Conservation (phyloP, 2,888 invertebrate species). For the Taphrorychus bicolor region DNA sequence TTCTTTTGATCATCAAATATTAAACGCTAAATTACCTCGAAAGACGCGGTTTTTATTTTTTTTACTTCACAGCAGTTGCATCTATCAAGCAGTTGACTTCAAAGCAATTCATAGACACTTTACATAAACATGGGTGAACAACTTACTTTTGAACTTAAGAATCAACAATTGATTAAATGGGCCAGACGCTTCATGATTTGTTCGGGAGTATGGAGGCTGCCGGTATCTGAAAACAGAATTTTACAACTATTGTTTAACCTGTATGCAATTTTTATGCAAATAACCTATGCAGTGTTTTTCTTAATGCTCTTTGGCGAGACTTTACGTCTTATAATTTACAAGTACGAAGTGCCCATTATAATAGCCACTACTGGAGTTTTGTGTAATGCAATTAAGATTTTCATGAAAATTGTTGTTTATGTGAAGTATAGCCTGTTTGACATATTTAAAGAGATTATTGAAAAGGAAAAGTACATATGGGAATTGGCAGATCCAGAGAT, state of each 20-base stretch:
- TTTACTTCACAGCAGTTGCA: not conserved
- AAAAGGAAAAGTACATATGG: conserved; percentile 11
- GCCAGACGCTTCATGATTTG: conserved; percentile 1
- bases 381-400: conserved; percentile 7
- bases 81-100: not conserved
- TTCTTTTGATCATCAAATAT: not conserved
- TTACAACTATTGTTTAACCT: not conserved
- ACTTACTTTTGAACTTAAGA: not conserved
- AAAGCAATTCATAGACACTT: no score
- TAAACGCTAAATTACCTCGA: not conserved
- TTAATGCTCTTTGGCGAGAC: not conserved
- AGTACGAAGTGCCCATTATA: not conserved
- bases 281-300: not conserved
- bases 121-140: not conserved
- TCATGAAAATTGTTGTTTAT: conserved; percentile 7
- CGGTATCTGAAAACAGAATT: not conserved
- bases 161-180: not conserved
- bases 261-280: not conserved
- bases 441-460: conserved; percentile 5
- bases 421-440: not conserved
- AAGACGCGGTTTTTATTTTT: not conserved
- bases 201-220: conserved; percentile 11
- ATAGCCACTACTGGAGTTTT: conserved; percentile 4
- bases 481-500: not conserved
- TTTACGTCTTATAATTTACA: not conserved